phyloP scores from a whole-genome alignment of 1,140 invertebrate species.

The Ericerus pela region DNA sequence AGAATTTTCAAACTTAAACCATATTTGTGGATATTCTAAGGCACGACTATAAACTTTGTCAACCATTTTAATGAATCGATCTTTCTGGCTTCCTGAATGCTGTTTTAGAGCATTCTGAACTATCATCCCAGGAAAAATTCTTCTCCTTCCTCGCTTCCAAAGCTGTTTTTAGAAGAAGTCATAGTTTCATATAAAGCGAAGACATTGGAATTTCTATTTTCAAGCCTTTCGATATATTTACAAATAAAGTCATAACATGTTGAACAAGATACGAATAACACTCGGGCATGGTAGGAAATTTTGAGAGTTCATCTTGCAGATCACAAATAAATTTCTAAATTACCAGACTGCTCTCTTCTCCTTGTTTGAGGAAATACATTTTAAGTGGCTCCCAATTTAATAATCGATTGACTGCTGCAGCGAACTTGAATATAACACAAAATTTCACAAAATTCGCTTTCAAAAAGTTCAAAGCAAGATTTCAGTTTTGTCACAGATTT shows the following conservation, averaged over 20 bases:
- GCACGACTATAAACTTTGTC: background rate
- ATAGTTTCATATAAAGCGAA: background rate
- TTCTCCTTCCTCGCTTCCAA: background rate
- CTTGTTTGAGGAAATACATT: background rate
- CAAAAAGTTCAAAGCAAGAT: background rate
- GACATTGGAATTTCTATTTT: background rate
- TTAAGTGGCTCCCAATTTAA: background rate
- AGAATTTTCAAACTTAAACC: background rate
- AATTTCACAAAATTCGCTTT: background rate
- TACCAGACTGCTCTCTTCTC: constrained; percentile 16
- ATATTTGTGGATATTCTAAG: background rate
- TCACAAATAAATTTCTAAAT: no score
- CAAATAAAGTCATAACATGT: background rate
- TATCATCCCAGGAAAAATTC: constrained; percentile 1
- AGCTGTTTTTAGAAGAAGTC: background rate
- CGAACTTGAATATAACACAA: background rate
- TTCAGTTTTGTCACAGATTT: background rate
- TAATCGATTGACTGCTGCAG: background rate
- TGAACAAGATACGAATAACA: no score
- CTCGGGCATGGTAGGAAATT: background rate
- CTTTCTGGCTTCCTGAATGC: background rate
- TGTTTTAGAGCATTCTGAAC: background rate
- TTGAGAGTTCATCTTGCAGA: background rate
- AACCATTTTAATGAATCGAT: background rate
- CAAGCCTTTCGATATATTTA: background rate